Evolutionary conservation across 1,140 invertebrate species (phyloP).

Genomic region (Rhagoletis zephyria): DNA sequence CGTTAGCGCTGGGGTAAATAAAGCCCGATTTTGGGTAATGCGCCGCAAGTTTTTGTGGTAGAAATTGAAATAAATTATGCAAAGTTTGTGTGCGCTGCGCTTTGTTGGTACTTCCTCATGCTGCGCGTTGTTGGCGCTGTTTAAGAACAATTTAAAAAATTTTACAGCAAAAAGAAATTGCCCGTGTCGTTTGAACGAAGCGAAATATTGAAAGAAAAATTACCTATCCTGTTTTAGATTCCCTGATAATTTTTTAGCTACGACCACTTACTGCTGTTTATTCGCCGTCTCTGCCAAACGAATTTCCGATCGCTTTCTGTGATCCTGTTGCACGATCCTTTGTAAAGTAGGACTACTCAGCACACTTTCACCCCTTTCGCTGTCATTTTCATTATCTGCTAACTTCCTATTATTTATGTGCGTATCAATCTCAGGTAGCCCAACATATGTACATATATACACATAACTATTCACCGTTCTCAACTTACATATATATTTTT

Average conservation of each 20-base stretch:
- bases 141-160: constrained; percentile 43
- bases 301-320: not conserved
- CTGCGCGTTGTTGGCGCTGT: not conserved
- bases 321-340: constrained; percentile 16
- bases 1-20: constrained; percentile 12
- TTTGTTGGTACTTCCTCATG: not conserved
- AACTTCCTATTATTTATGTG: constrained; percentile 43
- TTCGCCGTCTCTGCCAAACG: not conserved
- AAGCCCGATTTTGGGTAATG: constrained; percentile 27
- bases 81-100: constrained; percentile 25
- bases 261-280: not conserved
- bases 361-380: constrained; percentile 48
- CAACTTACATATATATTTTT: not conserved
- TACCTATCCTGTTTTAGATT: not conserved
- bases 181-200: not conserved
- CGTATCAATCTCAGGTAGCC: not conserved
- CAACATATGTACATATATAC: not conserved
- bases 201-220: not conserved
- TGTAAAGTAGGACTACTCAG: not conserved
- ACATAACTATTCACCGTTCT: not conserved
- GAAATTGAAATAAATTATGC: constrained; percentile 51
- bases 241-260: not conserved
- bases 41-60: constrained; percentile 29
- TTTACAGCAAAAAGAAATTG: constrained; percentile 12
- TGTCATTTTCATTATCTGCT: constrained; percentile 11